Evolutionary conservation across 2,888 invertebrate genomes (phyloP), one percentile per base, ranked within the genome.

Genomic region (Lithophane semibrunnea): DNA sequence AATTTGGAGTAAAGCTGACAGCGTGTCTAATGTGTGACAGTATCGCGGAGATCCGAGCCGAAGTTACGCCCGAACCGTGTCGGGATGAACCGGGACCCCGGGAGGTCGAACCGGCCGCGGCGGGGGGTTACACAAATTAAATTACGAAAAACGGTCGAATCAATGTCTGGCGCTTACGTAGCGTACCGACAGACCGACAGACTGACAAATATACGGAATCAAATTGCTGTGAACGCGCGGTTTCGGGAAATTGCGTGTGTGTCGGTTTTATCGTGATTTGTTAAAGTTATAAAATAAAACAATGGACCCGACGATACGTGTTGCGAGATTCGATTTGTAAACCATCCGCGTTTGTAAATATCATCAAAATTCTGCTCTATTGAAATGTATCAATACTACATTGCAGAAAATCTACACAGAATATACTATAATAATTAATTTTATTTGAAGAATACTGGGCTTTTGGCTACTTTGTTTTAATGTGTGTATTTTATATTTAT

Each of bases 61-160:
- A 66, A 86, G 92, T 88, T 87, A 91, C 93, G 92, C 94, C 94
- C 92, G 89, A 91, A 91, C 91, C 93, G 90, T 94, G 94, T 93
- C 88, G 84, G 87, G 83, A 81, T 86, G 89, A 88, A 87, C 90
- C 86, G 61, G 86, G 86, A 86, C 80, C 83, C 80, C 85, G 87
- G 88, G 80, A 80, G 83, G 79, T 75, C 80, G 82, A 75, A 42
- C 81, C 88, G 77, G 83, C 76, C 90, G 83, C 92, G 58, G 83
- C 88, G 88, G 92, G 92, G 91, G 90, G 91, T 87, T 90, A 88
- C 87, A 90, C 90, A 89, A 92, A 92, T 92, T 90, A 90, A 92
- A 92, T 93, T 92, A 93, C 91, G 90, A 91, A 92, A 92, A 93
- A 91, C 90, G 89, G 86, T 87, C 86, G 91, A 91, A 86, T 90